These are phyloP conservation scores for Ictidomys tridecemlineatus DNA, from an alignment of 2,113 vertebrate genomes.

Conservation along the genomic window DNA sequence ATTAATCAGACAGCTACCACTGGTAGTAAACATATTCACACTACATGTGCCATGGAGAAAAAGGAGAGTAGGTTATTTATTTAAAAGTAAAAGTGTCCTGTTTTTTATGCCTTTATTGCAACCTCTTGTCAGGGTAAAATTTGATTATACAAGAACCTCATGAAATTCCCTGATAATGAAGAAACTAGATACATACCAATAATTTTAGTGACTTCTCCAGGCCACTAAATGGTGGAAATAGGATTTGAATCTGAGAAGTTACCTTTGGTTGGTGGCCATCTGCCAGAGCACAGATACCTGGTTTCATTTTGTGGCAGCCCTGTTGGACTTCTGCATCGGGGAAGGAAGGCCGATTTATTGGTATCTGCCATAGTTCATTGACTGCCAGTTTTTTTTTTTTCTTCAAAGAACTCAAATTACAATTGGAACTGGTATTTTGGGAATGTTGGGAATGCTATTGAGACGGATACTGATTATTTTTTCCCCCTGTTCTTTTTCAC, in stretches of 20 bases:
- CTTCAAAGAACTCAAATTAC: conserved; percentile 19
- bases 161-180: neutral
- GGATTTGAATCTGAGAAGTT: neutral
- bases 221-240: neutral
- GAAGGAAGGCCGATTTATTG: conserved; percentile 1
- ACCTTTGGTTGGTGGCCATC: neutral
- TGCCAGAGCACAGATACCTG: too few species aligned
- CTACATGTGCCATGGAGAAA: neutral
- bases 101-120: neutral
- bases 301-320: neutral
- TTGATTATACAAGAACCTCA: neutral
- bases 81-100: neutral
- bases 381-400: conserved; percentile 53
- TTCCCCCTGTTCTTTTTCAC: too few species aligned
- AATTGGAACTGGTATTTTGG: conserved; percentile 58
- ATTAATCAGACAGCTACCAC: neutral
- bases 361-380: conserved; percentile 24
- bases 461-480: neutral
- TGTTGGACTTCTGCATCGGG: conserved; percentile 28
- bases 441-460: conserved; percentile 43
- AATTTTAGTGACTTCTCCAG: neutral
- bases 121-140: neutral
- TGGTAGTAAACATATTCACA: neutral
- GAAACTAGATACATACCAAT: neutral
- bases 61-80: neutral